Evolutionary conservation across 2,797 vertebrate species (phyloP).

Genomic region (Phalanger gymnotis): DNA sequence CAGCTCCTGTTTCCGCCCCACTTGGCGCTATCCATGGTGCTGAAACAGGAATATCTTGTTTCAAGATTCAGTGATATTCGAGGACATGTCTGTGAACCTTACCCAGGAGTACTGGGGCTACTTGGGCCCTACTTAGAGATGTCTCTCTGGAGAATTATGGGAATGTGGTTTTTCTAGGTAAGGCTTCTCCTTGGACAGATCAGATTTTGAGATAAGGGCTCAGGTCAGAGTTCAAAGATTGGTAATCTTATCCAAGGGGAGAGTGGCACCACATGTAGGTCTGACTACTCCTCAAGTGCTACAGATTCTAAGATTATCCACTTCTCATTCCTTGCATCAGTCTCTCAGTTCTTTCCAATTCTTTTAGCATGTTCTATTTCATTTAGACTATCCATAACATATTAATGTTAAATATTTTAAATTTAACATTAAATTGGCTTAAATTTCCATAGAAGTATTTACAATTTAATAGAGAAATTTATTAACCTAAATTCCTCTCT

Average conservation of each 20-base stretch:
- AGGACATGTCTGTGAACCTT: conserved; percentile 64
- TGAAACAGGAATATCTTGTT: not conserved
- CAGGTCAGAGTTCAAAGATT: not conserved
- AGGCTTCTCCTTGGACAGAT: conserved; percentile 13
- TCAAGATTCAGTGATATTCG: conserved; percentile 62
- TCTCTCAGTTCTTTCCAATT: not conserved
- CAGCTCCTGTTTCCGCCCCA: not conserved
- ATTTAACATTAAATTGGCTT: too few species aligned
- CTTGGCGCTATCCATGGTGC: not conserved
- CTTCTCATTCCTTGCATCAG: not conserved
- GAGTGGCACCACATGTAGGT: not conserved
- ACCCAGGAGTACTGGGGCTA: conserved; percentile 60
- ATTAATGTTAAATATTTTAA: too few species aligned
- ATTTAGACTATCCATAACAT: not conserved
- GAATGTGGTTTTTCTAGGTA: conserved; percentile 61
- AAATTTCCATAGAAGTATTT: not conserved
- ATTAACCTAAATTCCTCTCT: not conserved
- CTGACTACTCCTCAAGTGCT: not conserved
- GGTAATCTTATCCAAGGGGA: not conserved
- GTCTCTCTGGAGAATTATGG: conserved; percentile 59
- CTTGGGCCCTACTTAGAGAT: conserved; percentile 48
- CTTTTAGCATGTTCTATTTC: not conserved
- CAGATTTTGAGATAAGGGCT: not conserved
- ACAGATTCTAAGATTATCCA: not conserved
- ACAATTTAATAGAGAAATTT: not conserved